A percentile compares a stretch with the other conserved stretches of the same genome.
These are phyloP conservation scores for Threskiornis aethiopicus DNA, from an alignment of 2,797 vertebrate species.

Conservation along the genomic window DNA sequence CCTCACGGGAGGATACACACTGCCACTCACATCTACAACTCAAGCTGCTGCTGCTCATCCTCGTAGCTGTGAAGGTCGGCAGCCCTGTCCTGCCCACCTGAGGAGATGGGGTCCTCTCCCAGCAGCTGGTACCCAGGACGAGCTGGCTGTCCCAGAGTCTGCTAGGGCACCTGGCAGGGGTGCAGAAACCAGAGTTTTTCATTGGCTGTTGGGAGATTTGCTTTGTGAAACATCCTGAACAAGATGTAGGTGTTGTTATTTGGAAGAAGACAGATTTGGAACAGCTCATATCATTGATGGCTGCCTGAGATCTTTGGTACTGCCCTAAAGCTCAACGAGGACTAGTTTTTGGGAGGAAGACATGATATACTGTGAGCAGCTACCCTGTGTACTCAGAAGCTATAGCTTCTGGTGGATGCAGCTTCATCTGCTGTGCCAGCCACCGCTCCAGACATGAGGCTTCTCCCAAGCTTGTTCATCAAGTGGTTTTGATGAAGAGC, in stretches of 20 bases:
- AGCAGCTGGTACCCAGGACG: neutral
- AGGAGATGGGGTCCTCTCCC: neutral
- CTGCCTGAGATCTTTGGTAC: neutral
- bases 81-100: accelerated
- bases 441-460: neutral
- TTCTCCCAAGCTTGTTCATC: neutral
- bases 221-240: neutral
- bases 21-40: neutral
- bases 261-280: neutral
- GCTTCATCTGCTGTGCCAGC: neutral
- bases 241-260: neutral
- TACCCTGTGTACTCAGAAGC: accelerated
- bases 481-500: neutral
- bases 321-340: neutral
- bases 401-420: neutral
- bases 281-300: neutral
- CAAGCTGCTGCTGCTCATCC: neutral
- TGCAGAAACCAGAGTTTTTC: neutral
- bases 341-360: neutral
- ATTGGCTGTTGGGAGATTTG: neutral
- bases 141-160: no score
- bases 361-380: neutral
- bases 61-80: accelerated
- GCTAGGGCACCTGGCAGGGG: accelerated
- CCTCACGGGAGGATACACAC: accelerated